Conservation (phyloP, 1,140 invertebrate genomes). For the Papilio helenus region DNA sequence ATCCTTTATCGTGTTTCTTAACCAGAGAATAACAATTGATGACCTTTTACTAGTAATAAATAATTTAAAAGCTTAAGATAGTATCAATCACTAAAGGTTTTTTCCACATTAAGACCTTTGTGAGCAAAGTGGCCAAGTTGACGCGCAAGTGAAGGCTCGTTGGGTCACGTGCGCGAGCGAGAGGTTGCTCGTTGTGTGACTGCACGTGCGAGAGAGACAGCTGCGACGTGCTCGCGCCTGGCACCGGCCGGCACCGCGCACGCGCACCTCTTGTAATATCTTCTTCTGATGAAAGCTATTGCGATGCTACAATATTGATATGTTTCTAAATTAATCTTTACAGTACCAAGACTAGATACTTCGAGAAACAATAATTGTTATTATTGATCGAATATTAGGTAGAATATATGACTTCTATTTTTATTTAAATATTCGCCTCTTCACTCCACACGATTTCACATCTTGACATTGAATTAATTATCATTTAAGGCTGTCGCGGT, state of each 20-base stretch:
- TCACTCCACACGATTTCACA: too few relatives aligned
- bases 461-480: neutral
- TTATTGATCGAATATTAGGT: too few relatives aligned
- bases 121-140: neutral
- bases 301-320: conserved; percentile 9
- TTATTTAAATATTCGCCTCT: too few relatives aligned
- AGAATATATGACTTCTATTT: too few relatives aligned
- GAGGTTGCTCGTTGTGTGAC: neutral
- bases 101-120: conserved; percentile 1
- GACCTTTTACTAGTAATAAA: neutral
- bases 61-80: neutral
- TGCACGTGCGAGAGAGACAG: neutral
- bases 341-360: too few relatives aligned
- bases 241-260: conserved; percentile 25
- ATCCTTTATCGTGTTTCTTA: neutral
- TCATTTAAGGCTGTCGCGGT: neutral
- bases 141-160: neutral
- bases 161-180: neutral
- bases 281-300: conserved; percentile 12
- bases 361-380: too few relatives aligned
- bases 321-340: neutral
- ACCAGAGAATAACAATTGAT: neutral
- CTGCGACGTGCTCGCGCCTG: conserved; percentile 4
- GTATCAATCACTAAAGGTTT: neutral
- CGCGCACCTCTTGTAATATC: neutral